Conservation (phyloP, 2,888 invertebrate genomes). For the Xestobium rufovillosum region DNA sequence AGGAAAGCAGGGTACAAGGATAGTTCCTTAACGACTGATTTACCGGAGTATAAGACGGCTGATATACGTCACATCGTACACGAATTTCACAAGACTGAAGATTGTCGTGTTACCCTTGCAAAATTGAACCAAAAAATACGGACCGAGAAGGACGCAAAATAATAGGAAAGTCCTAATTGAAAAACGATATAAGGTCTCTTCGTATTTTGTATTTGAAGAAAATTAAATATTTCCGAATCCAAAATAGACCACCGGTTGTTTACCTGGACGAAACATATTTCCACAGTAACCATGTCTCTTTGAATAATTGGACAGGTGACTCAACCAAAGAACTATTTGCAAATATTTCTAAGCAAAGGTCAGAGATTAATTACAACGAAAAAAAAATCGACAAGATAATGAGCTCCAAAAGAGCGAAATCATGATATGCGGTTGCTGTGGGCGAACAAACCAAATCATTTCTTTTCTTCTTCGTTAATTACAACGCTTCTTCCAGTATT, state of each 20-base stretch:
- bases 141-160: not conserved
- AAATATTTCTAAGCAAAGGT: conserved; percentile 1
- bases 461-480: too few relatives aligned
- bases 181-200: conserved; percentile 6
- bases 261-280: conserved; percentile 1
- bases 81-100: conserved; percentile 3
- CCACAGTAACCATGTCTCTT: not conserved
- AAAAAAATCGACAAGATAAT: too few relatives aligned
- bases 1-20: too few relatives aligned
- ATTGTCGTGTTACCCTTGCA: not conserved
- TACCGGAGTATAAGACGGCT: conserved; percentile 1
- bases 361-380: too few relatives aligned
- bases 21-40: not conserved
- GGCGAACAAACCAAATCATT: too few relatives aligned
- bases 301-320: conserved; percentile 2
- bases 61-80: not conserved
- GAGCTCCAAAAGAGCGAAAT: too few relatives aligned
- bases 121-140: conserved; percentile 1
- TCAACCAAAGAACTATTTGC: conserved; percentile 1
- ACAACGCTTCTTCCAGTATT: too few relatives aligned
- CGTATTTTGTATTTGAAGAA: conserved; percentile 2
- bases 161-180: conserved; percentile 1
- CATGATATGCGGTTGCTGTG: too few relatives aligned
- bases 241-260: not conserved
- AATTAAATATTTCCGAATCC: conserved; percentile 1